These are phyloP conservation scores for Microctonus brassicae DNA, from an alignment of 2,888 invertebrate species.

Conservation along the genomic window DNA sequence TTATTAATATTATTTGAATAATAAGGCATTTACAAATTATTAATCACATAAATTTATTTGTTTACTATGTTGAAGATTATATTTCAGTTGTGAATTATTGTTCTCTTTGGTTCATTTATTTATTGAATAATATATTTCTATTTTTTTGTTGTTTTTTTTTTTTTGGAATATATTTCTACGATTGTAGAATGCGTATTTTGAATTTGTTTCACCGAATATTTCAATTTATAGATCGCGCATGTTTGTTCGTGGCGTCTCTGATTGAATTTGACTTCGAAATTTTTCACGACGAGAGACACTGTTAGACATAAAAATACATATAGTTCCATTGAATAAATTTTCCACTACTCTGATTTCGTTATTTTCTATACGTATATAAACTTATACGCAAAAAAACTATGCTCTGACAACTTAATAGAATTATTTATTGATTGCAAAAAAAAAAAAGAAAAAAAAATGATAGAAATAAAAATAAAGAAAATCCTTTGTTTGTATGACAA, in stretches of 20 bases:
- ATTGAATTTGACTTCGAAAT: constrained; percentile 3
- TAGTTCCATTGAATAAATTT: background rate
- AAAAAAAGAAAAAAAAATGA: background rate
- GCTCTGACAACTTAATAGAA: background rate
- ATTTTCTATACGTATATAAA: background rate
- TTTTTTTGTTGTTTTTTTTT: no score
- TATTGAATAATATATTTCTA: no score
- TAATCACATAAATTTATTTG: background rate
- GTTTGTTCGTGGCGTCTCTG: background rate
- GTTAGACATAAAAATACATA: background rate
- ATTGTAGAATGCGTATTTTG: no score
- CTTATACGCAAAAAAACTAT: background rate
- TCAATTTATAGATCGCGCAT: background rate
- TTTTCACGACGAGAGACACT: background rate
- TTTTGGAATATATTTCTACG: no score
- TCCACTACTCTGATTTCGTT: background rate
- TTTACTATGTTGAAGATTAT: background rate
- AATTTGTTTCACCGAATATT: background rate
- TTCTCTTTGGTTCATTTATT: no score
- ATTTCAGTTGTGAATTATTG: background rate
- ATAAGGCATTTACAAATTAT: background rate
- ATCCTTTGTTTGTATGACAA: no score
- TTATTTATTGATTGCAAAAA: background rate
- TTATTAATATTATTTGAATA: background rate
- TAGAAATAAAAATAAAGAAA: no score